A percentile compares a stretch with the other conserved stretches of the same genome.
Evolutionary conservation across 2,113 vertebrate species (phyloP).

Genomic region (Oryzias melastigma): DNA sequence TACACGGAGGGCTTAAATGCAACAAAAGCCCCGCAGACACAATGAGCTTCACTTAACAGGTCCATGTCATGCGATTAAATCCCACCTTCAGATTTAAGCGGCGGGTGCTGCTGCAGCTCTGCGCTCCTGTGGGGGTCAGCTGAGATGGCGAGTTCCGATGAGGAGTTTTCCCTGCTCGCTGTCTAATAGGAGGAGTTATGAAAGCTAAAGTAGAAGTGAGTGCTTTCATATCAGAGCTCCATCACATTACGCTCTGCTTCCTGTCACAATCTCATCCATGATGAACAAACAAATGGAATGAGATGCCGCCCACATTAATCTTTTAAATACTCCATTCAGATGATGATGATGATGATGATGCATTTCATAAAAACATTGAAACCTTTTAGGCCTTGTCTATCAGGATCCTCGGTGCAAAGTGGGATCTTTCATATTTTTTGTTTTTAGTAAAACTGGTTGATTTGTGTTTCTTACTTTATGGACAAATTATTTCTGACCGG

Average conservation of each 20-base stretch:
- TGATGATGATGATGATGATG: no score
- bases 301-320: neutral
- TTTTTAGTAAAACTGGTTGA: no score
- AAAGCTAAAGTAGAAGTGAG: neutral
- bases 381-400: neutral
- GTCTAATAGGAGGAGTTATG: no score
- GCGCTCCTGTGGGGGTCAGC: neutral
- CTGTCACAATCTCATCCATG: neutral
- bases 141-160: neutral
- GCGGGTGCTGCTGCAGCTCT: neutral
- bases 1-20: neutral
- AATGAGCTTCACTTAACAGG: neutral
- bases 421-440: no score
- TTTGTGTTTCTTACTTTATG: no score
- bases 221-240: constrained; percentile 1
- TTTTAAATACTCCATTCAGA: no score
- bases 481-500: no score
- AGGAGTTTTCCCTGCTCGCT: no score
- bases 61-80: neutral
- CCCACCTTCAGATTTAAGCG: neutral
- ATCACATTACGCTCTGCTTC: constrained; percentile 5
- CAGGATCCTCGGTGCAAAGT: neutral
- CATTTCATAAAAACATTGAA: neutral
- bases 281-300: neutral
- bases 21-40: neutral